Evolutionary conservation across 2,888 invertebrate genomes (phyloP).

Genomic region (Helicoverpa assulta): DNA sequence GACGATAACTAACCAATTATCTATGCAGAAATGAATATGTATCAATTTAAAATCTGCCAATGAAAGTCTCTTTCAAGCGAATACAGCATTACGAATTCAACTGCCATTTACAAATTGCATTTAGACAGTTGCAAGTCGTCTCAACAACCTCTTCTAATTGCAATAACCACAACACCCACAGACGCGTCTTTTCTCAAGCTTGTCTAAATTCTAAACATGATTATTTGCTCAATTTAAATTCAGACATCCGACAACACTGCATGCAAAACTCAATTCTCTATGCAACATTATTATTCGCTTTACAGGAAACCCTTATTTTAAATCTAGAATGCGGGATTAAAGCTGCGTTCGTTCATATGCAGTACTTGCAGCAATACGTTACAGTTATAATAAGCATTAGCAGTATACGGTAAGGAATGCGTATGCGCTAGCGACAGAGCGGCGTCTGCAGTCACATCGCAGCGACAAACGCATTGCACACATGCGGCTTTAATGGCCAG

Average conservation of each 20-base stretch:
- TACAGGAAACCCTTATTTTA: slow-evolving; percentile 51
- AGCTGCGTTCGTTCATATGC: slow-evolving; percentile 49
- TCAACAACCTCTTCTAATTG: slow-evolving; percentile 25
- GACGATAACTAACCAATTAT: slow-evolving; percentile 6
- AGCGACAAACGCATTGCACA: slow-evolving; percentile 52
- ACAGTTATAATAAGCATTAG: slow-evolving; percentile 79
- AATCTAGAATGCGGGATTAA: slow-evolving; percentile 44
- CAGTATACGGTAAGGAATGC: slow-evolving; percentile 72
- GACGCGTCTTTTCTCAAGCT: slow-evolving; percentile 29
- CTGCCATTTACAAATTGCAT: slow-evolving; percentile 19
- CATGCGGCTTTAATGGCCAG: slow-evolving; percentile 49
- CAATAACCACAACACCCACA: slow-evolving; percentile 35
- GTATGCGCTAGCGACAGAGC: slow-evolving; percentile 60
- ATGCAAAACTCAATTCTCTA: slow-evolving; percentile 30
- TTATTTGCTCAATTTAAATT: slow-evolving; percentile 38
- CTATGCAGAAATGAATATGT: not conserved
- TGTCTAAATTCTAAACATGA: slow-evolving; percentile 50
- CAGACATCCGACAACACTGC: slow-evolving; percentile 28
- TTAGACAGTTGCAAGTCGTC: not conserved
- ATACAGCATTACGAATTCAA: not conserved
- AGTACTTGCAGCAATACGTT: slow-evolving; percentile 58
- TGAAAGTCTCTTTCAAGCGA: too few species aligned
- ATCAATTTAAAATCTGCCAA: not conserved
- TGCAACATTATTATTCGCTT: slow-evolving; percentile 39
- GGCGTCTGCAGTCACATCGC: slow-evolving; percentile 44